A percentile compares a stretch with the other conserved stretches of the same genome.
phyloP scores from a whole-genome alignment of 2,888 invertebrate genomes.

The Ochropleura plecta region DNA sequence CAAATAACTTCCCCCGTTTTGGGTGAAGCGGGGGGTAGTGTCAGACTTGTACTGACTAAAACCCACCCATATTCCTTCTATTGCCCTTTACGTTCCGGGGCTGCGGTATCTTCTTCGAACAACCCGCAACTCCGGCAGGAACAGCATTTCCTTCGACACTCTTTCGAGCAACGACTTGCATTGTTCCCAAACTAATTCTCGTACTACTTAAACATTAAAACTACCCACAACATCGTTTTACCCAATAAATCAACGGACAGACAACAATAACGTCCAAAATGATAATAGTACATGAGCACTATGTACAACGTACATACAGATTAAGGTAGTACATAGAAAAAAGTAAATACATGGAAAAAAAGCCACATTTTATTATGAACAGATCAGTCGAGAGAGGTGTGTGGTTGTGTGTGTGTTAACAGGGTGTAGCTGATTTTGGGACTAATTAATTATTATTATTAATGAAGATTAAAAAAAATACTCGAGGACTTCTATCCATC shows the following conservation, averaged over 20 bases:
- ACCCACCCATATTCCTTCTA: too few relatives aligned
- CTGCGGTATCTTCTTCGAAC: too few relatives aligned
- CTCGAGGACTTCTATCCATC: background rate
- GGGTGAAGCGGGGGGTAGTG: too few relatives aligned
- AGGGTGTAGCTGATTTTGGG: slow-evolving; percentile 72
- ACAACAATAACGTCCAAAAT: slow-evolving; percentile 63
- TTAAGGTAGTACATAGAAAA: slow-evolving; percentile 87
- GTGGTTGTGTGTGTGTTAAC: slow-evolving; percentile 79
- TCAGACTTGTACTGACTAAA: too few relatives aligned
- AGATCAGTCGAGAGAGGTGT: slow-evolving; percentile 81
- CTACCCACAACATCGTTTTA: slow-evolving; percentile 47
- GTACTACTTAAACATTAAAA: background rate
- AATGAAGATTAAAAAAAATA: slow-evolving; percentile 6
- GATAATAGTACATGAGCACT: slow-evolving; percentile 65
- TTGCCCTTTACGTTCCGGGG: too few relatives aligned
- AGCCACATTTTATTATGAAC: slow-evolving; percentile 90
- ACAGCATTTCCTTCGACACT: background rate
- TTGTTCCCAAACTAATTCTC: background rate
- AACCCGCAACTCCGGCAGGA: background rate
- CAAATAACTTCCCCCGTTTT: too few relatives aligned
- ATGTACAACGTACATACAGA: slow-evolving; percentile 75
- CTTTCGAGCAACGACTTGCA: background rate
- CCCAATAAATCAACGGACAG: slow-evolving; percentile 68
- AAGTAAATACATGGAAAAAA: slow-evolving; percentile 90
- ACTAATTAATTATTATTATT: slow-evolving; percentile 55